Evolutionary conservation across 2,888 invertebrate species (phyloP).

Genomic region (Hypolimnas misippus): DNA sequence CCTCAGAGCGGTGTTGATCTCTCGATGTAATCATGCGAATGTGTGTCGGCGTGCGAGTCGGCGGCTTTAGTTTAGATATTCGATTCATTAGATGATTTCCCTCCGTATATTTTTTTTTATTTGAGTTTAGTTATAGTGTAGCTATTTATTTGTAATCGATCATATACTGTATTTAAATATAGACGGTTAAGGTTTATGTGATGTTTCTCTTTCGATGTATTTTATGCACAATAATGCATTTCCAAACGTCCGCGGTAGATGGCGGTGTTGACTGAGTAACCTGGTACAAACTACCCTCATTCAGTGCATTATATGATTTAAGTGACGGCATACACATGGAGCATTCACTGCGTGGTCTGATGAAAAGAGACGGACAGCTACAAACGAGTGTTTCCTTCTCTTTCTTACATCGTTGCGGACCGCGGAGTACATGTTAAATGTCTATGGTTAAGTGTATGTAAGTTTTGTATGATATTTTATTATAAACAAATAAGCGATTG

Average conservation of each 20-base stretch:
- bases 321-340: slow-evolving; percentile 48
- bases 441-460: slow-evolving; percentile 54
- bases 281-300: slow-evolving; percentile 77
- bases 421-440: slow-evolving; percentile 24
- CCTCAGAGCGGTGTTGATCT: slow-evolving; percentile 30
- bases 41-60: too few relatives aligned
- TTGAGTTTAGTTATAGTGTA: slow-evolving; percentile 54
- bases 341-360: slow-evolving; percentile 19
- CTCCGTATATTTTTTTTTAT: slow-evolving; percentile 67
- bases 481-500: slow-evolving; percentile 61
- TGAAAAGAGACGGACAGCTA: neutral
- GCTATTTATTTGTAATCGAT: slow-evolving; percentile 69
- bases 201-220: slow-evolving; percentile 57
- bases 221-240: slow-evolving; percentile 70
- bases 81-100: slow-evolving; percentile 54
- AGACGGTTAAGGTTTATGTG: slow-evolving; percentile 51
- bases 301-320: slow-evolving; percentile 77
- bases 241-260: slow-evolving; percentile 60
- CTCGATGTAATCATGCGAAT: slow-evolving; percentile 26
- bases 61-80: slow-evolving; percentile 36
- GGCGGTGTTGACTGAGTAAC: slow-evolving; percentile 63
- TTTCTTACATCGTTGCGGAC: slow-evolving; percentile 4
- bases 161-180: slow-evolving; percentile 45
- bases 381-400: neutral
- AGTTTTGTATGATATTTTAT: slow-evolving; percentile 75